These are phyloP conservation scores for Minunthozetes semirufus DNA, from an alignment of 2,888 invertebrate genomes.

Conservation along the genomic window DNA sequence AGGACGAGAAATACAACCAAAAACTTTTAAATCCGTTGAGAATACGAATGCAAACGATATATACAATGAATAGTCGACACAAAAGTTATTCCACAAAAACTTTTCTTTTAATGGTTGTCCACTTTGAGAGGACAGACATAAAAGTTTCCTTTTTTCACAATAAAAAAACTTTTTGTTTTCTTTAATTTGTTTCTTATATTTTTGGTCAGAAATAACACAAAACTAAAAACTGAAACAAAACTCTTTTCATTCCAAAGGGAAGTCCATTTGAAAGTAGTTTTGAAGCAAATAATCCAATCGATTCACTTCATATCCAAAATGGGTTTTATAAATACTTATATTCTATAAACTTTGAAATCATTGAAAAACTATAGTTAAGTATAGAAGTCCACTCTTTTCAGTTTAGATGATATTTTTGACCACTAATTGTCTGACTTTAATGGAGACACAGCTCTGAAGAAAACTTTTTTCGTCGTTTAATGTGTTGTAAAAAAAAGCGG, in stretches of 20 bases:
- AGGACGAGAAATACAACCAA: background rate
- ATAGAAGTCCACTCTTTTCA: no score
- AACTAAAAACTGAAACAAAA: background rate
- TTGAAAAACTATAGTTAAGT: no score
- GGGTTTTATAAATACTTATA: no score
- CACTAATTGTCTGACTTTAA: no score
- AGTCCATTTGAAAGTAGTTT: background rate
- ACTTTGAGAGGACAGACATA: background rate
- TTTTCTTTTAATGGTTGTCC: background rate
- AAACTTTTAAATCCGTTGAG: background rate
- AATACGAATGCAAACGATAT: background rate
- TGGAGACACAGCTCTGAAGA: no score
- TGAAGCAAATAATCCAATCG: background rate
- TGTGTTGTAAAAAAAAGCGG: no score
- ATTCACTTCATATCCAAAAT: background rate
- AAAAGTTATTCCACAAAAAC: background rate
- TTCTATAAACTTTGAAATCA: no score
- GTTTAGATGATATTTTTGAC: no score
- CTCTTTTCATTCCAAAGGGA: background rate
- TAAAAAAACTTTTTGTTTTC: no score
- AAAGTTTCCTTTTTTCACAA: background rate
- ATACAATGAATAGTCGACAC: background rate
- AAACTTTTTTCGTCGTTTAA: no score
- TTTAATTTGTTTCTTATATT: no score
- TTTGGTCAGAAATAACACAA: background rate